These are phyloP conservation scores for Sphaeridia pumilis DNA, from an alignment of 2,888 invertebrate species.

Conservation along the genomic window DNA sequence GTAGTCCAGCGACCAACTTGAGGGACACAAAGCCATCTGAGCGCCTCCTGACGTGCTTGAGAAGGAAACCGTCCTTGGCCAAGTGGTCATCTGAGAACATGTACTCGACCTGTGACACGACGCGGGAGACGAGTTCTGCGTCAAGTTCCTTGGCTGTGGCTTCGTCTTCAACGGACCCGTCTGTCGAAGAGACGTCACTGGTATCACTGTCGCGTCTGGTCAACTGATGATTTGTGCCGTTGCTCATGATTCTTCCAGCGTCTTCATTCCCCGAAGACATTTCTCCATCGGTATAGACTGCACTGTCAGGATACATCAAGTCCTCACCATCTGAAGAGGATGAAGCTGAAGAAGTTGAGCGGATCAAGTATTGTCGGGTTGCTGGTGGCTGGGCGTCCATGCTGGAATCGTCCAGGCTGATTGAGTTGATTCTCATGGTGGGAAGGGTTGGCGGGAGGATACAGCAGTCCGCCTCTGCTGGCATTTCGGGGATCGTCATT, in stretches of 20 bases:
- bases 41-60: slow-evolving; percentile 88
- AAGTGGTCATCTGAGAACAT: slow-evolving; percentile 94
- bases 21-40: slow-evolving; percentile 92
- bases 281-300: slow-evolving; percentile 10
- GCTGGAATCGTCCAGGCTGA: slow-evolving; percentile 10
- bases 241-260: not conserved
- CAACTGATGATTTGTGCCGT: not conserved
- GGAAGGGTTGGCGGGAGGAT: slow-evolving; percentile 7
- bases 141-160: slow-evolving; percentile 9
- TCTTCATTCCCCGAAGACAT: slow-evolving; percentile 4
- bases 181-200: slow-evolving; percentile 20
- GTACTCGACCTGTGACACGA: slow-evolving; percentile 80
- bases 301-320: not conserved
- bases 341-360: slow-evolving; percentile 7
- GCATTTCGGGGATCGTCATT: slow-evolving; percentile 10
- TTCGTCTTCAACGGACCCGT: slow-evolving; percentile 13
- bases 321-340: slow-evolving; percentile 15
- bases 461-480: slow-evolving; percentile 1
- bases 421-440: slow-evolving; percentile 17
- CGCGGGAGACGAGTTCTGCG: slow-evolving; percentile 57
- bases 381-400: no score
- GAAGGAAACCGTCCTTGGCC: slow-evolving; percentile 83
- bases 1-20: slow-evolving; percentile 88
- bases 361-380: not conserved
- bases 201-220: slow-evolving; percentile 23